Base-by-base conservation (phyloP, 2,113 vertebrate species). In the Chaetorhynchus papuensis region DNA sequence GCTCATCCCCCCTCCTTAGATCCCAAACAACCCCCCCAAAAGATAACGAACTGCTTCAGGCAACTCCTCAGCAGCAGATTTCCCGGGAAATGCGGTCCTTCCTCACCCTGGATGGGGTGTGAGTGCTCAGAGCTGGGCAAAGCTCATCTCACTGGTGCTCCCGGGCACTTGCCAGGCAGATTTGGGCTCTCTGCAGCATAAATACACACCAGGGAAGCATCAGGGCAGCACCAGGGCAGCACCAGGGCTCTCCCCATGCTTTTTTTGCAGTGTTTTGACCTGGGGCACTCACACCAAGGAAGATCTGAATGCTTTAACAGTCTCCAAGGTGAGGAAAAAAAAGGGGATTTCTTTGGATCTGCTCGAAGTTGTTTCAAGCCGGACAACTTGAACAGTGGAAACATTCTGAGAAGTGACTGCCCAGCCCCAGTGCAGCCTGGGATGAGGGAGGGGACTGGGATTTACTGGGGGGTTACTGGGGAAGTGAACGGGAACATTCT, bases 371-470 rank as follows among this genome's bases (percentile, higher is more conserved):
- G 18, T 33, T 94, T 52, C 4, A 42, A n/a, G 26, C 15, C 9
- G 6, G 23, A 24, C 28, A 71, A 30, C 26, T 22, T 35, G 33
- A 33, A 18, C 11, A 13, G 19, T 3, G 12, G 7, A 24, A 47
- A 35, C 37, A 2, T 14, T 3, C 10, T 0, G 6, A 10, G 70
- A 22, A 53, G 59, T 0, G 3, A 33, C 5, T n/a, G 60, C 61
- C 57, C 61, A 13, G 7, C 52, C 22, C 61, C 4, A 8, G 56
- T 0, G 15, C 52, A 50, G 28, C 33, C 19, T 4, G 56, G 35
- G 16, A 8, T 7, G 4, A 4, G 26, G 39, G 7, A 18, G 35
- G 42, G 64, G 33, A 37, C 3, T 1, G 39, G 47, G 10, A 19
- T 52, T 75, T 5, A 1, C 47, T 35, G 63, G 7, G 44, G 41